phyloP scores from a whole-genome alignment of 1,140 invertebrate species.

The Lethrus apterus region DNA sequence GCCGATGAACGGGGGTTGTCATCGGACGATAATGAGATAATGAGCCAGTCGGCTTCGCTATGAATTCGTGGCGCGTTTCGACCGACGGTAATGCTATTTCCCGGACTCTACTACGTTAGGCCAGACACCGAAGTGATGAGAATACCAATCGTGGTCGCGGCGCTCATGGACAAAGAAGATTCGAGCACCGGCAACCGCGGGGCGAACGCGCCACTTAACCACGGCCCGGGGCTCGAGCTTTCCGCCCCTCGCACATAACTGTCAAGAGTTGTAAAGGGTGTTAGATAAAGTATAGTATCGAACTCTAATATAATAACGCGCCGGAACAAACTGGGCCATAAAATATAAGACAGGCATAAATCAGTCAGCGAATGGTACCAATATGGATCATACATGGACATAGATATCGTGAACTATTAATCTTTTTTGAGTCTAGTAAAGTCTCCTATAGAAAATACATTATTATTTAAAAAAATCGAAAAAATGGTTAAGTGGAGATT shows the following conservation, averaged over 20 bases:
- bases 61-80: conserved; percentile 13
- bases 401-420: too few species aligned
- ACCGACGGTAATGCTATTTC: conserved; percentile 18
- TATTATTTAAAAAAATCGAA: too few species aligned
- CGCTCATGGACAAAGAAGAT: conserved; percentile 16
- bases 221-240: conserved; percentile 5
- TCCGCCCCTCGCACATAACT: conserved; percentile 21
- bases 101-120: conserved; percentile 11
- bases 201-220: conserved; percentile 18
- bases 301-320: conserved; percentile 51
- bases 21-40: conserved; percentile 10
- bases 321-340: conserved; percentile 50
- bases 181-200: conserved; percentile 1
- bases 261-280: conserved; percentile 29
- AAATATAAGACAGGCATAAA: conserved; percentile 52
- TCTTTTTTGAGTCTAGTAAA: too few species aligned
- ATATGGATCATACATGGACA: too few species aligned
- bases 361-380: conserved; percentile 36
- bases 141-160: conserved; percentile 18
- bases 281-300: conserved; percentile 27
- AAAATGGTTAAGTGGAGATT: too few species aligned
- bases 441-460: too few species aligned
- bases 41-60: conserved; percentile 1
- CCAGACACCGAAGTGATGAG: conserved; percentile 12
- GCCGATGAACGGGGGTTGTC: too few species aligned